Evolutionary conservation across 2,113 vertebrate species (phyloP), one percentile per base, ranked within the genome.

Genomic region (Oreochromis aureus): DNA sequence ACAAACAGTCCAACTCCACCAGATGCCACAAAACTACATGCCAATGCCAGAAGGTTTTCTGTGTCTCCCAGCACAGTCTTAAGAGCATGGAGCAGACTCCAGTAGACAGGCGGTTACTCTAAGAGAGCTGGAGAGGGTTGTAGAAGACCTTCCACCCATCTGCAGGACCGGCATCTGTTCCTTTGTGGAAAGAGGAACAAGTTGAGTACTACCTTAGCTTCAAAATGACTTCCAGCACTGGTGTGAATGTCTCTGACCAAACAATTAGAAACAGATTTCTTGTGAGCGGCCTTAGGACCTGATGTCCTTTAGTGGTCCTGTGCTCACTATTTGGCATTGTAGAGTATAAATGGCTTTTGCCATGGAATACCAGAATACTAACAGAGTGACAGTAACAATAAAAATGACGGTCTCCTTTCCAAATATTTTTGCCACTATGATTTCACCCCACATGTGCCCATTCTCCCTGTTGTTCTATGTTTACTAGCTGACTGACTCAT

Each of bases 151-250:
- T 66, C 18, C 6, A 66, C 10, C 18, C 18, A 66, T 39, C 32
- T 12, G 2, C 18, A 66, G 0, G 32, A 39, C 61, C 6, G n/a
- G n/a, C n/a, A n/a, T n/a, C n/a, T n/a, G n/a, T n/a, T n/a, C n/a
- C n/a, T n/a, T n/a, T n/a, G n/a, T n/a, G n/a, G n/a, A n/a, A n/a
- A 36, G 0, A 66, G 10, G 61, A 12, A 7, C 18, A 39, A 7
- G 61, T 12, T 66, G 32, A 66, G 1, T n/a, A 66, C n/a, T 59
- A 59, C 3, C 15, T 36, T 39, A 34, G 30, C 59, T 63, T 19
- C 59, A 19, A 63, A 34, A 36, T 61, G 3, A 63, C 2, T 13
- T 63, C 16, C 2, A 63, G 30, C 63, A 22, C 63, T 41, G 34
- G 34, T 22, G 11, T 69, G 3, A 66, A 66, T 8, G 63, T 71